Evolutionary conservation across 2,888 invertebrate species (phyloP), one percentile per base, ranked within the genome.

Genomic region (Hirtodrosophila histrioides): DNA sequence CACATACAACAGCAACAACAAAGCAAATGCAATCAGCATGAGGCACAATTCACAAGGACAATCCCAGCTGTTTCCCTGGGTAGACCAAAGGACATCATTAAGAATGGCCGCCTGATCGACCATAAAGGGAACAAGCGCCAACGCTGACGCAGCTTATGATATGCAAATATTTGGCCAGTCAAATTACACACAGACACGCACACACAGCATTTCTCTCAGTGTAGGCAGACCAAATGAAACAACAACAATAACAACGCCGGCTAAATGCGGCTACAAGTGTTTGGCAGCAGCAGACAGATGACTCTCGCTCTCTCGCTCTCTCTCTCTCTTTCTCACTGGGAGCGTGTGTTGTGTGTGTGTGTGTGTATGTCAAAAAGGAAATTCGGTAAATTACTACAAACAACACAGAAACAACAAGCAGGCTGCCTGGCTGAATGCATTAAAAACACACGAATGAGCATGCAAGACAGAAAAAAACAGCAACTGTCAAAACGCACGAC

Each of bases 301-400:
- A 39, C n/a, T n/a, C n/a, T n/a, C 57, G 58, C 12, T 37, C 12
- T 43, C 31, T 45, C 35, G 12, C 11, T 1, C 12, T 10, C 31
- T 44, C 40, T 9, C n/a, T 33, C 35, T 36, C 12, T 37, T 24
- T 7, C 10, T 9, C 17, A 50, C 12, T 31, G 3, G 35, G 8
- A 29, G 35, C 17, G 9, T 12, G 3, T 17, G 4, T 35, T 41
- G 4, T 9, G 6, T 53, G 6, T 50, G 17, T 39, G 31, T 71
- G 53, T 72, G 67, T 43, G 63, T 71, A 49, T 49, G 49, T 56
- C 51, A 63, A 78, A 83, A 79, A 73, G 81, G 86, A 86, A 82
- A 86, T 83, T 86, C 69, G 68, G 64, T 73, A 81, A 79, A 81
- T 81, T 86, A 83, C 83, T 79, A 69, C 64, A 69, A 75, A 64